A percentile compares a stretch with the other conserved stretches of the same genome.
Evolutionary conservation across 2,113 vertebrate genomes (phyloP).

Genomic region (Aphelocoma coerulescens): DNA sequence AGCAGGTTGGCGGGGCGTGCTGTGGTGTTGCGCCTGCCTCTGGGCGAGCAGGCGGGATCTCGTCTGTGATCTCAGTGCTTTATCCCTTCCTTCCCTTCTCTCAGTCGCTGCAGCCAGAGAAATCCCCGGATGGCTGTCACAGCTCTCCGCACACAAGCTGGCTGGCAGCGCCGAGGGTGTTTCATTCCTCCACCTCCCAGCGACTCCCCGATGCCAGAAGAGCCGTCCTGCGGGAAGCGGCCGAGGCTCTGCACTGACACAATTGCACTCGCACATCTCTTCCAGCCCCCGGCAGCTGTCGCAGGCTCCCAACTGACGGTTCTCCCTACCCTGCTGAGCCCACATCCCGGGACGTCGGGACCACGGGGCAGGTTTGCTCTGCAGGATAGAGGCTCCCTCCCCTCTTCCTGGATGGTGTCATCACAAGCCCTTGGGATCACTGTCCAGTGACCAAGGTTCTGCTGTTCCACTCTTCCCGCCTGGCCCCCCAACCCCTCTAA

Average conservation of each 20-base stretch:
- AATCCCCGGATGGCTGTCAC: not conserved
- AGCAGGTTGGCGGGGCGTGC: not conserved
- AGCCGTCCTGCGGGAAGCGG: not conserved
- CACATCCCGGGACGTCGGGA: rapidly evolving
- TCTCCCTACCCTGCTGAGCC: not conserved
- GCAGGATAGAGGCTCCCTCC: not conserved
- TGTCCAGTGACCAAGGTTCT: not conserved
- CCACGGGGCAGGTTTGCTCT: not conserved
- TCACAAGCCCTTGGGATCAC: not conserved
- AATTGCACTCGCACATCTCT: not conserved
- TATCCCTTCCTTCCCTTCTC: slow-evolving; percentile 14
- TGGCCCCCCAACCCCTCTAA: rapidly evolving
- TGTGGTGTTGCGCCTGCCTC: not conserved
- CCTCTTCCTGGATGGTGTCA: rapidly evolving
- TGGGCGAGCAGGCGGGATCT: not conserved
- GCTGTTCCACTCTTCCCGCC: not conserved
- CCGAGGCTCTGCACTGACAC: not conserved
- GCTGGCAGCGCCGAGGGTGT: not conserved
- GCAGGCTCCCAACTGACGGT: not conserved
- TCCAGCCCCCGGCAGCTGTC: not conserved
- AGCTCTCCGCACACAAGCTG: not conserved
- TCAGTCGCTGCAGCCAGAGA: not conserved
- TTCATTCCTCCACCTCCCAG: not conserved
- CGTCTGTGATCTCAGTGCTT: not conserved
- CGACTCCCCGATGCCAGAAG: not conserved